These are phyloP conservation scores for Tethea ocularis DNA, from an alignment of 2,888 invertebrate species.

Conservation along the genomic window DNA sequence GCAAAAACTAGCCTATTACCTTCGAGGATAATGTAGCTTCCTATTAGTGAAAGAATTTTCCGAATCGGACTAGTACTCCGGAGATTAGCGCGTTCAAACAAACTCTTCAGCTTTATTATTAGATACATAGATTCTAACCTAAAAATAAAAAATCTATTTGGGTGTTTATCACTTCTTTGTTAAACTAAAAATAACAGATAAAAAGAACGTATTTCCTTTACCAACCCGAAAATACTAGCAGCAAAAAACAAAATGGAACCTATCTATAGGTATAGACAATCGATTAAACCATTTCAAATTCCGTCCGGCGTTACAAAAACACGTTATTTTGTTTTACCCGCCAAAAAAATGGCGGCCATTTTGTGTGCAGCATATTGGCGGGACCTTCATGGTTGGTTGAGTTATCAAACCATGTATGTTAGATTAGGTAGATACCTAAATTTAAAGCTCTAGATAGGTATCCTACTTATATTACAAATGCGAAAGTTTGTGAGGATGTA, in stretches of 20 bases:
- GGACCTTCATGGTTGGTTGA: constrained; percentile 55
- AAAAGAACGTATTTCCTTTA: constrained; percentile 14
- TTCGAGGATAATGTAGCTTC: too few relatives aligned
- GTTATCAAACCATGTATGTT: constrained; percentile 33
- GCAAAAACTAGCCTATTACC: too few relatives aligned
- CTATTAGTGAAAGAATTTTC: too few relatives aligned
- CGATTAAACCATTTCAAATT: constrained; percentile 28
- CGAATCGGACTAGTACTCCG: too few relatives aligned
- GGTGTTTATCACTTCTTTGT: too few relatives aligned
- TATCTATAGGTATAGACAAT: constrained; percentile 18
- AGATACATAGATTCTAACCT: too few relatives aligned
- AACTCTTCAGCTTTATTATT: too few relatives aligned
- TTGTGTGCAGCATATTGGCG: constrained; percentile 42
- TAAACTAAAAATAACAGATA: not conserved
- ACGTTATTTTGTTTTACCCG: constrained; percentile 44
- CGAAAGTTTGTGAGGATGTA: too few relatives aligned
- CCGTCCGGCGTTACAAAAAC: constrained; percentile 38
- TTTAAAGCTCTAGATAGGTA: too few relatives aligned
- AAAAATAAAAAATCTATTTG: too few relatives aligned
- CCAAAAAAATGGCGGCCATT: constrained; percentile 47
- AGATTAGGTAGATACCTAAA: not conserved
- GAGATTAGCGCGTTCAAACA: too few relatives aligned
- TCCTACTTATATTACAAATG: too few relatives aligned
- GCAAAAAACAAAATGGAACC: constrained; percentile 1
- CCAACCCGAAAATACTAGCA: constrained; percentile 12